A percentile compares a stretch with the other conserved stretches of the same genome.
phyloP scores from a whole-genome alignment of 2,888 invertebrate species.

The Limnephilus auricula region DNA sequence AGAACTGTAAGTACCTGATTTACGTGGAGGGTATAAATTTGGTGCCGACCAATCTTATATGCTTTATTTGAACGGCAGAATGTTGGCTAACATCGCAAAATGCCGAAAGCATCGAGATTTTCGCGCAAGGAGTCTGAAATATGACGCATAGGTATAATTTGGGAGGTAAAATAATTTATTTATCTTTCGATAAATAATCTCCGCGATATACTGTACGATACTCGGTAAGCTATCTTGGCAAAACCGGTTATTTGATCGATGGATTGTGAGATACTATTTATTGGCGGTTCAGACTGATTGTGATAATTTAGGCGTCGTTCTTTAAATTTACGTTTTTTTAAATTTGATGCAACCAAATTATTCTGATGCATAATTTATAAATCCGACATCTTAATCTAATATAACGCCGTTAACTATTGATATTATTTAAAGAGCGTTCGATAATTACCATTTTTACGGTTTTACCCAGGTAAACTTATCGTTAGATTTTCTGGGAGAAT shows the following conservation, averaged over 20 bases:
- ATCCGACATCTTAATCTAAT: background rate
- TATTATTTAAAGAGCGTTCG: background rate
- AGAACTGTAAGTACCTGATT: background rate
- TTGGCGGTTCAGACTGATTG: background rate
- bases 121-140: constrained; percentile 15
- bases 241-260: background rate
- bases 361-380: background rate
- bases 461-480: too few species aligned
- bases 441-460: too few species aligned
- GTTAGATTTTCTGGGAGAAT: too few species aligned
- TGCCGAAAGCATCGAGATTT: constrained; percentile 16
- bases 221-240: background rate
- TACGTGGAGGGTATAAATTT: background rate
- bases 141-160: constrained; percentile 4
- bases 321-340: background rate
- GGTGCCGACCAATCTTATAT: background rate
- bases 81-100: background rate
- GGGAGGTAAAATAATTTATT: background rate
- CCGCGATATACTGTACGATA: background rate
- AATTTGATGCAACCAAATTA: background rate
- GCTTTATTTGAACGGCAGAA: background rate
- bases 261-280: background rate
- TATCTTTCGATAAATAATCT: background rate
- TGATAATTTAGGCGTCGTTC: background rate
- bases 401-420: background rate